phyloP scores from a whole-genome alignment of 2,797 vertebrate genomes.

The Triplophysa bombifrons region DNA sequence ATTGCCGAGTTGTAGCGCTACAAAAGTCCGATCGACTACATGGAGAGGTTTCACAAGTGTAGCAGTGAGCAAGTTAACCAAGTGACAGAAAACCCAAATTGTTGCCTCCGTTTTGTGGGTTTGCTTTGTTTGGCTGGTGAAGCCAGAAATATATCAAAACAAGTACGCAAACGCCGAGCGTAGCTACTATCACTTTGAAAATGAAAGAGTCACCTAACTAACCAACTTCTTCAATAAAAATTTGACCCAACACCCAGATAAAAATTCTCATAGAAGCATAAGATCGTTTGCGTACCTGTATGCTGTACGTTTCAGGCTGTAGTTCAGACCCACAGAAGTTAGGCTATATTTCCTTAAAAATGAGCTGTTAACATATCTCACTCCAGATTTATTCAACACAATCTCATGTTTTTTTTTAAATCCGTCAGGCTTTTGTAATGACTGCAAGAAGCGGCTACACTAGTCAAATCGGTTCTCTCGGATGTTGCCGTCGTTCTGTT shows the following conservation, averaged over 20 bases:
- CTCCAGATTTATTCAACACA: background rate
- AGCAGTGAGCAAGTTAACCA: conserved; percentile 8
- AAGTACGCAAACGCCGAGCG: background rate
- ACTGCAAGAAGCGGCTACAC: conserved; percentile 5
- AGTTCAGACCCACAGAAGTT: background rate
- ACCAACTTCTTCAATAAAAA: background rate
- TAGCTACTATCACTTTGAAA: background rate
- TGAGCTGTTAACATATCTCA: conserved; percentile 12
- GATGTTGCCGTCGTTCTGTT: conserved; percentile 34
- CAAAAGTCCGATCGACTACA: background rate
- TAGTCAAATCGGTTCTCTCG: conserved; percentile 29
- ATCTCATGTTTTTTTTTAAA: conserved; percentile 3
- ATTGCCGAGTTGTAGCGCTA: background rate
- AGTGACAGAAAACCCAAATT: background rate
- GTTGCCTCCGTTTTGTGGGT: conserved; percentile 2
- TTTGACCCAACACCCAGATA: too few species aligned
- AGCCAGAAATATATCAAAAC: conserved; percentile 13
- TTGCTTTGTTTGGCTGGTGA: background rate
- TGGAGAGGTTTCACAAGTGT: background rate
- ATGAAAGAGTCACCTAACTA: background rate
- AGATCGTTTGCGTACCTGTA: conserved; percentile 2
- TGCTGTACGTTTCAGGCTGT: background rate
- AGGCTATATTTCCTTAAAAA: background rate
- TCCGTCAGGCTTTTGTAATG: conserved; percentile 15
- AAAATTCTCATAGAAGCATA: too few species aligned